Base-by-base conservation (phyloP, 2,797 vertebrate genomes). In the Pseudomugil tenellus region DNA sequence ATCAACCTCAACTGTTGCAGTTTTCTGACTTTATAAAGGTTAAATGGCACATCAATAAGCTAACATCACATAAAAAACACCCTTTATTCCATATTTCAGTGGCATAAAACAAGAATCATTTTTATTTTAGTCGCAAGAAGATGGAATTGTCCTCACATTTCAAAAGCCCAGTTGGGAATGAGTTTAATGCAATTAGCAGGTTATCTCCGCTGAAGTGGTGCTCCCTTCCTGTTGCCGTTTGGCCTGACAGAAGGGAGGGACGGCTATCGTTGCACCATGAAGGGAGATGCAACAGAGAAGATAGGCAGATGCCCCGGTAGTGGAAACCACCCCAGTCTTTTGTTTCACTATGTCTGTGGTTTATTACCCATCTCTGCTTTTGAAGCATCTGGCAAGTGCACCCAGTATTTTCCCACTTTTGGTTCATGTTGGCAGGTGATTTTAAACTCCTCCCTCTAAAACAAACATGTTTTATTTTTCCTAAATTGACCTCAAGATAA, bases 111-210 rank as follows among this genome's bases (percentile, higher is more conserved):
- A 3, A 29, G 19, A 41, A 56, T 6, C 48, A 19, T 37, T 67
- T 58, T 6, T 5, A 7, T 11, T 29, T 34, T 25, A 52, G 32
- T 21, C 29, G 21, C 35, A 62, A 52, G 26, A 49, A 69, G 35
- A 23, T n/a, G 58, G 52, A 37, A 57, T 68, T 49, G 53, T 78
- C 37, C 79, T 89, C 80, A 71, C 32, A 31, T 92, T 91, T 88
- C 79, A 81, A 82, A 79, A 75, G 54, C 65, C 67, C 83, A 74
- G 67, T 67, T 73, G 83, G 85, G 72, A 79, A 73, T 72, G 72
- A 65, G 54, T 85, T 73, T 91, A 92, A 93, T 83, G 77, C 75
- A 84, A 92, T 94, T 93, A 94, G 83, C 83, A 84, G 86, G 88
- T 91, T 91, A 89, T 89, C 86, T 79, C 67, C 84, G 76, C 82